A percentile compares a stretch with the other conserved stretches of the same genome.
Conservation (phyloP, 2,797 vertebrate genomes). For the Chiroxiphia lanceolata region DNA sequence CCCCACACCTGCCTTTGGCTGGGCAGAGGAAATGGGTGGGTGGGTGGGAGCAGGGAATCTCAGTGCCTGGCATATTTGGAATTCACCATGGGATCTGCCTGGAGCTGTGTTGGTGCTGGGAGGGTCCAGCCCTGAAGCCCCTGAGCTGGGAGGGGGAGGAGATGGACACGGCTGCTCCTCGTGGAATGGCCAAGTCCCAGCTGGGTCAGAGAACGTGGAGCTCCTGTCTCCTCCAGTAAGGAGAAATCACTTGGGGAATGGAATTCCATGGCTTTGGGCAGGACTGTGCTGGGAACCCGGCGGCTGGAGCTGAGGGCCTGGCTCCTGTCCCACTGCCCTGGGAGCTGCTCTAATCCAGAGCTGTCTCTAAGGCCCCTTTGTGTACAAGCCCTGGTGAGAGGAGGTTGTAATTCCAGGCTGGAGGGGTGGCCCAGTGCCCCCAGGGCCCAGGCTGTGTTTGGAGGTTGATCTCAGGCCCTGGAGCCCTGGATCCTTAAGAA, state of each 20-base stretch:
- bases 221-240: neutral
- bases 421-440: neutral
- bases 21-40: neutral
- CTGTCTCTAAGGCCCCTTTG: neutral
- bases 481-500: neutral
- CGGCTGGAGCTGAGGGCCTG: neutral
- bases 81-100: fast-evolving
- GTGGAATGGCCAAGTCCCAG: neutral
- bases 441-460: neutral
- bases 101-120: neutral
- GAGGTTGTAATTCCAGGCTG: neutral
- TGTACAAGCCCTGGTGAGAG: neutral
- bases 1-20: neutral
- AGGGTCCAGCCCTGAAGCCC: neutral
- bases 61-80: fast-evolving
- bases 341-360: neutral
- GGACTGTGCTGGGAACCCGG: neutral
- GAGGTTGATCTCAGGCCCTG: constrained; percentile 19
- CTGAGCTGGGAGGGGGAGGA: neutral
- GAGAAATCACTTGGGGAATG: neutral
- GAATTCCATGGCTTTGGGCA: neutral
- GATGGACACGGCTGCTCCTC: neutral
- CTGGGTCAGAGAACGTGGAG: neutral
- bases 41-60: neutral
- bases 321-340: neutral